Percentiles rank a stretch among this genome's conserved stretches.
Evolutionary conservation across 2,113 vertebrate genomes (phyloP).

Genomic region (Calypte anna): DNA sequence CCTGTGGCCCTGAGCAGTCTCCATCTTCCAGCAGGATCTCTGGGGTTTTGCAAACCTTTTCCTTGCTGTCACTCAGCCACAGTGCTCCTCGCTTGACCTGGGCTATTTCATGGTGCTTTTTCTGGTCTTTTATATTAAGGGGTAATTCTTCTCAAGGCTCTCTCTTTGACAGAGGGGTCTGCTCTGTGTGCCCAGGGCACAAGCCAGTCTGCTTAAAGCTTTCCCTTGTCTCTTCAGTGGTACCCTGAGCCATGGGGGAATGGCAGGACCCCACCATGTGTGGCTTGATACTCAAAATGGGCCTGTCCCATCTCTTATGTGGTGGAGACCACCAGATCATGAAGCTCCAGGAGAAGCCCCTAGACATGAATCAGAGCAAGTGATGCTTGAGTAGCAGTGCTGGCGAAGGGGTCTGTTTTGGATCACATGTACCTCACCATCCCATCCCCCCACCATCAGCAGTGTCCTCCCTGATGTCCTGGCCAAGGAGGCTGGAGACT

Average conservation of each 20-base stretch:
- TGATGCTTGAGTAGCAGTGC: background rate
- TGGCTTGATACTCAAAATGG: background rate
- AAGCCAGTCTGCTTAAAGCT: background rate
- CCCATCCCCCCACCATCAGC: background rate
- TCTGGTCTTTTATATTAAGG: background rate
- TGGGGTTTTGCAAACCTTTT: background rate
- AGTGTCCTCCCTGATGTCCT: background rate
- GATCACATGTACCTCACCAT: background rate
- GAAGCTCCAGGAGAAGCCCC: background rate
- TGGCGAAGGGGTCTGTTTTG: background rate
- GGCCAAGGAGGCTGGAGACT: background rate
- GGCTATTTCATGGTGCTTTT: background rate
- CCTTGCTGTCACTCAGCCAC: background rate
- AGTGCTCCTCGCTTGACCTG: background rate
- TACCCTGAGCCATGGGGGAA: background rate
- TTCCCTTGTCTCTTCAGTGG: background rate
- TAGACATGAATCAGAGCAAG: fast-evolving
- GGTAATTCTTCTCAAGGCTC: background rate
- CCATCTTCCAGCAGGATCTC: background rate
- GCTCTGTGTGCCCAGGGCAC: background rate
- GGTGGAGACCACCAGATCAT: background rate
- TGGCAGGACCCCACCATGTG: background rate
- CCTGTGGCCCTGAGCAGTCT: background rate
- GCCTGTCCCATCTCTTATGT: background rate
- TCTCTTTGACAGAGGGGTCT: background rate